A percentile compares a stretch with the other conserved stretches of the same genome.
Evolutionary conservation across 2,797 vertebrate species (phyloP).

Genomic region (Sandelia bainsii): DNA sequence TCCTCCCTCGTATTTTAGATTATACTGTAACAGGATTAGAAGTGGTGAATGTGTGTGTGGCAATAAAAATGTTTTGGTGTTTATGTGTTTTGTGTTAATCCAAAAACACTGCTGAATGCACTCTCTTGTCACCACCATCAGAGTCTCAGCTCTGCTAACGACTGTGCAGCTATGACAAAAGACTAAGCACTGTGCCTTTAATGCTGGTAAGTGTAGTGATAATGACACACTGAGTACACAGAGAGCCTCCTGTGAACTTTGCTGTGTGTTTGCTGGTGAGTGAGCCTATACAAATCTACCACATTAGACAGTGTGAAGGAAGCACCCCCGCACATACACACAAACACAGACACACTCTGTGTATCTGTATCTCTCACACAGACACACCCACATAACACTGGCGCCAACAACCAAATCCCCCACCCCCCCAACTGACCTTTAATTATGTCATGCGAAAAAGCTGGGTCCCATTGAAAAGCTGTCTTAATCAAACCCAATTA

Average conservation of each 20-base stretch:
- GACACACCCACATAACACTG: slow-evolving; percentile 80
- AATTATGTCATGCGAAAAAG: slow-evolving; percentile 91
- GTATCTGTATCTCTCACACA: slow-evolving; percentile 51
- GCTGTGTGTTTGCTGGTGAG: slow-evolving; percentile 67
- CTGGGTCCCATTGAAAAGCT: slow-evolving; percentile 87
- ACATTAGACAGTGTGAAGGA: slow-evolving; percentile 69
- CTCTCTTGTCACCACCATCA: slow-evolving; percentile 5
- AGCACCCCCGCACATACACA: slow-evolving; percentile 62
- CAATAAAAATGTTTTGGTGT: slow-evolving; percentile 18
- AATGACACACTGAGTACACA: slow-evolving; percentile 54
- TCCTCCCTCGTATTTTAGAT: slow-evolving; percentile 48
- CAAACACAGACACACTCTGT: slow-evolving; percentile 53
- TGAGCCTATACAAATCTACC: slow-evolving; percentile 66
- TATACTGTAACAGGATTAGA: slow-evolving; percentile 54
- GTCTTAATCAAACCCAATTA: slow-evolving; percentile 91
- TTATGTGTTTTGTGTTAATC: slow-evolving; percentile 16
- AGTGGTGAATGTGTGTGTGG: slow-evolving; percentile 15
- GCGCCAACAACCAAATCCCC: slow-evolving; percentile 84
- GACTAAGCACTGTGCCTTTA: slow-evolving; percentile 53
- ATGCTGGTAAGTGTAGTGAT: slow-evolving; percentile 60
- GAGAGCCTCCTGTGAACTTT: slow-evolving; percentile 53
- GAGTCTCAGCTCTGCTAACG: slow-evolving; percentile 54
- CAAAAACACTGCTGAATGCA: slow-evolving; percentile 26
- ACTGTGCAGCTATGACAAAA: slow-evolving; percentile 53
- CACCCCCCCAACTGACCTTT: slow-evolving; percentile 79